phyloP scores from a whole-genome alignment of 2,113 vertebrate genomes.

The Abramis brama region DNA sequence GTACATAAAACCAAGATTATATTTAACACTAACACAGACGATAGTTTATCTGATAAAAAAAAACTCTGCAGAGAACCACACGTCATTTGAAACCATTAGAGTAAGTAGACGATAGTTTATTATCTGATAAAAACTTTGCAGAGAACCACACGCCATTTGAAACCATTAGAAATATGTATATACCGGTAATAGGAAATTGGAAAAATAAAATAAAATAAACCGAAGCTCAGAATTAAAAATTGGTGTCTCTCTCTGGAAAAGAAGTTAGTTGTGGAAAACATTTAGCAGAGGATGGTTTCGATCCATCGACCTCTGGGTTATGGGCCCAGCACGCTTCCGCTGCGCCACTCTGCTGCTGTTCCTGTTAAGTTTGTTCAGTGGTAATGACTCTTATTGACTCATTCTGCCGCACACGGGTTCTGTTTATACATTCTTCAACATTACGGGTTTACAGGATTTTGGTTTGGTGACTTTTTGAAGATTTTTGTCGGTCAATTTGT shows the following conservation, averaged over 20 bases:
- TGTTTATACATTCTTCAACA: no score
- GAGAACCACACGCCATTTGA: neutral
- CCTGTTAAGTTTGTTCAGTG: no score
- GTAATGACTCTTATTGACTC: no score
- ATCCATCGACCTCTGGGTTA: conserved; percentile 71
- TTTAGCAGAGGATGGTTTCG: conserved; percentile 69
- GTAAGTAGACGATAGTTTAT: no score
- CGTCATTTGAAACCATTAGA: neutral
- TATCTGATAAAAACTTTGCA: neutral
- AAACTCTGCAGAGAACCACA: neutral
- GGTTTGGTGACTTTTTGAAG: no score
- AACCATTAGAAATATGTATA: neutral
- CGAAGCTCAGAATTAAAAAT: neutral
- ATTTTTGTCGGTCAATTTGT: no score
- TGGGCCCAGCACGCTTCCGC: conserved; percentile 71
- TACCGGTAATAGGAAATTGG: neutral
- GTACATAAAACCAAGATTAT: no score
- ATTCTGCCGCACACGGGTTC: no score
- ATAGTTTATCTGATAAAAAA: neutral
- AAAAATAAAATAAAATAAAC: neutral
- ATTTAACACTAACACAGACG: no score
- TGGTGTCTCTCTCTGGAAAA: neutral
- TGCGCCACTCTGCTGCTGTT: conserved; percentile 65
- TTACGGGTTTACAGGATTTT: no score
- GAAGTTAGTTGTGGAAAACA: neutral